Conservation (phyloP, 2,888 invertebrate genomes). For the Salticus scenicus region DNA sequence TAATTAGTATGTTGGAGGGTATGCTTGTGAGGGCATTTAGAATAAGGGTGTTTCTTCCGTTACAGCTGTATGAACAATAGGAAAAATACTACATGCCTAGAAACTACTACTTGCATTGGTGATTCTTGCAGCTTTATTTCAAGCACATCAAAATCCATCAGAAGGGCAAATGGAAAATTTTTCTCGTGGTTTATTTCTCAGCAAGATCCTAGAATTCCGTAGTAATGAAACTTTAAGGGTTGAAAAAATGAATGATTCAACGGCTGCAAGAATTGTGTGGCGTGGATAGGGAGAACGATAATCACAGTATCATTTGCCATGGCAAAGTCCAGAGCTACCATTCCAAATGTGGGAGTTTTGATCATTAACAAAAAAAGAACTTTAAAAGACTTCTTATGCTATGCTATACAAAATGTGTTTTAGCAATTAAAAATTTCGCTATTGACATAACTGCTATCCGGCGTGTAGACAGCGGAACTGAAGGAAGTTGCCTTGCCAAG, state of each 20-base stretch:
- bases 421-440: too few relatives aligned
- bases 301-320: conserved; percentile 13
- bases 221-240: not conserved
- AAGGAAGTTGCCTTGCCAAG: too few relatives aligned
- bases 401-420: too few relatives aligned
- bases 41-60: not conserved
- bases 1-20: not conserved
- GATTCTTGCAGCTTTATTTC: not conserved
- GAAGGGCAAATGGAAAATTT: not conserved
- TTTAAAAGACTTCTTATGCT: too few relatives aligned
- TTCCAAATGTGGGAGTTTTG: not conserved
- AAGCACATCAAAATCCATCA: not conserved
- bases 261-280: not conserved
- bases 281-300: not conserved
- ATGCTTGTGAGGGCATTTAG: not conserved
- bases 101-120: not conserved
- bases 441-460: too few relatives aligned
- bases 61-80: not conserved
- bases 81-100: not conserved
- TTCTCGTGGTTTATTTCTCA: not conserved
- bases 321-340: conserved; percentile 1
- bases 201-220: not conserved
- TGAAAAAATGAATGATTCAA: not conserved
- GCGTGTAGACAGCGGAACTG: too few relatives aligned
- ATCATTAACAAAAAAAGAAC: not conserved